phyloP scores from a whole-genome alignment of 1,140 invertebrate genomes.

The Hesperophylax magnus region DNA sequence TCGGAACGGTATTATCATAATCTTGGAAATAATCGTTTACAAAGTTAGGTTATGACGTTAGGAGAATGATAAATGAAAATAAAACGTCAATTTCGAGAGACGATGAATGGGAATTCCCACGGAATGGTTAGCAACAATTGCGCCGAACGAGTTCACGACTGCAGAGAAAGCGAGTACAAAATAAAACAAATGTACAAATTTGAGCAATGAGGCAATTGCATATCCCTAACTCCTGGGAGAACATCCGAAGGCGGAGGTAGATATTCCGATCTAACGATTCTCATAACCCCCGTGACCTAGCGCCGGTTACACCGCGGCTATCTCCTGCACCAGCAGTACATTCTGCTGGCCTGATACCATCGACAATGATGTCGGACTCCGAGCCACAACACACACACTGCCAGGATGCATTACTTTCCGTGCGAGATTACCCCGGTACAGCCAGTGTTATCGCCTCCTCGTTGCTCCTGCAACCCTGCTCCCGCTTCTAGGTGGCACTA shows the following conservation, averaged over 20 bases:
- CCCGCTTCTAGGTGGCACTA: slow-evolving; percentile 31
- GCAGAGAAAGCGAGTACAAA: slow-evolving; percentile 27
- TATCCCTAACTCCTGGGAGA: slow-evolving; percentile 17
- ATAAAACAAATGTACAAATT: slow-evolving; percentile 44
- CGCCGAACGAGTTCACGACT: slow-evolving; percentile 35
- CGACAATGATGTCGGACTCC: slow-evolving; percentile 54
- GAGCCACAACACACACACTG: slow-evolving; percentile 20
- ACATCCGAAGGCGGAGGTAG: slow-evolving; percentile 38
- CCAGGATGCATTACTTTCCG: slow-evolving; percentile 39
- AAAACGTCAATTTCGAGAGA: slow-evolving; percentile 6
- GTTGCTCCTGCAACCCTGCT: neutral
- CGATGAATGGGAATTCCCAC: slow-evolving; percentile 39
- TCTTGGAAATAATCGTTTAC: too few relatives aligned
- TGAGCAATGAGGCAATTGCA: slow-evolving; percentile 44
- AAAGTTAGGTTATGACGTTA: too few relatives aligned
- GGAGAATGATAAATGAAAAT: neutral
- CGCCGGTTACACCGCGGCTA: slow-evolving; percentile 43
- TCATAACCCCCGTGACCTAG: slow-evolving; percentile 53
- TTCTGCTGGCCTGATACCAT: slow-evolving; percentile 53
- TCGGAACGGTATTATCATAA: neutral
- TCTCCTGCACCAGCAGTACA: slow-evolving; percentile 38
- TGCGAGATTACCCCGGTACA: slow-evolving; percentile 12
- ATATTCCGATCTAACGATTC: slow-evolving; percentile 56
- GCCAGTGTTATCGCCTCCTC: slow-evolving; percentile 1
- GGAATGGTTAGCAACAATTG: slow-evolving; percentile 15